These are phyloP conservation scores for Tenualosa thibaudeaui DNA, from an alignment of 2,797 vertebrate species.

Conservation along the genomic window DNA sequence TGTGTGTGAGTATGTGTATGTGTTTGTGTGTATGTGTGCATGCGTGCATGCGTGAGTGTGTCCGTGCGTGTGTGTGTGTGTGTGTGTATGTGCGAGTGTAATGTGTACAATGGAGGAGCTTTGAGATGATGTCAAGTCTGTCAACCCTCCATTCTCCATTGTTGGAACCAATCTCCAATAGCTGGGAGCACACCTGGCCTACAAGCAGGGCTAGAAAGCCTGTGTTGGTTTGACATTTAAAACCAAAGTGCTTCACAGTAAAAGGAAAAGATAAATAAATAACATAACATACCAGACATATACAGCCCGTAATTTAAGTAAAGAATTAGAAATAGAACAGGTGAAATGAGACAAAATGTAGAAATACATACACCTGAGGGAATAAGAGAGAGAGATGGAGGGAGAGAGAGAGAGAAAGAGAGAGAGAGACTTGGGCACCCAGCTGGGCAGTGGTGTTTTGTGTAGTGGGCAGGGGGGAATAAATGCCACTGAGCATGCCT, in stretches of 20 bases:
- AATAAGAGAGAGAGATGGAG: background rate
- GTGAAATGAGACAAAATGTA: background rate
- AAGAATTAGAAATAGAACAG: too few relatives aligned
- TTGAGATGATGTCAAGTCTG: background rate
- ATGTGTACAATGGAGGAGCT: background rate
- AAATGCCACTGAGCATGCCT: conserved; percentile 97
- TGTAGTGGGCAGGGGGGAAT: conserved; percentile 62
- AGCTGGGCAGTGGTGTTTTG: conserved; percentile 78
- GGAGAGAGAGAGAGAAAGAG: background rate
- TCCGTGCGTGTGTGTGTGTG: background rate
- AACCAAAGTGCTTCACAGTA: too few relatives aligned
- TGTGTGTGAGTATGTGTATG: too few relatives aligned
- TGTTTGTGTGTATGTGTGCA: background rate
- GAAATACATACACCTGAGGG: too few relatives aligned
- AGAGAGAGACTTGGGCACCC: conserved; percentile 61
- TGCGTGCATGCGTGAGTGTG: background rate
- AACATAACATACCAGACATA: background rate
- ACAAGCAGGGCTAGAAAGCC: background rate
- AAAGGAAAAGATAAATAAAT: too few relatives aligned
- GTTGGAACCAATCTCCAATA: background rate
- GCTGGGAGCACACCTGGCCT: background rate
- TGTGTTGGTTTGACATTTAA: background rate
- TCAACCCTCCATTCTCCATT: background rate
- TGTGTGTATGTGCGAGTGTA: background rate
- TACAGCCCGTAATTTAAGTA: too few relatives aligned